A percentile compares a stretch with the other conserved stretches of the same genome.
Conservation (phyloP, 2,797 vertebrate genomes). For the Arnoldichthys spilopterus region DNA sequence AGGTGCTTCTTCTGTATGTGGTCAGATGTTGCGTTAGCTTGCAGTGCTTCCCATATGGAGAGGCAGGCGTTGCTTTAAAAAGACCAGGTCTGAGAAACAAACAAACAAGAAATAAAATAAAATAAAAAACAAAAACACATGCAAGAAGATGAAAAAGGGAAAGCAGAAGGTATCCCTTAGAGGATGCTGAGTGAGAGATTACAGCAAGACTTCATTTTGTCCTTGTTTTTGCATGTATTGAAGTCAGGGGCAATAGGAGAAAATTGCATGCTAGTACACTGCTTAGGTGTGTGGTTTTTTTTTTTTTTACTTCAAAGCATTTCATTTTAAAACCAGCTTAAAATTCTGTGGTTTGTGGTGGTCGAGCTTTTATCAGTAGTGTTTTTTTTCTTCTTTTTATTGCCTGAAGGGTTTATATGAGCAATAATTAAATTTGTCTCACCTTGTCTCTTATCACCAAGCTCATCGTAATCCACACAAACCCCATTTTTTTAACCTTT, state of each 20-base stretch:
- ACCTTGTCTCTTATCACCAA: constrained; percentile 23
- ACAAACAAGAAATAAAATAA: background rate
- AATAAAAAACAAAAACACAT: background rate
- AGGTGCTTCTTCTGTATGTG: background rate
- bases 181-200: background rate
- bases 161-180: background rate
- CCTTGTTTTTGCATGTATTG: constrained; percentile 17
- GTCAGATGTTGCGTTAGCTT: background rate
- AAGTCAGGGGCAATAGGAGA: background rate
- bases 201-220: background rate
- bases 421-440: constrained; percentile 24
- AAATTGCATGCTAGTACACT: constrained; percentile 21
- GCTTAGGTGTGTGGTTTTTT: background rate
- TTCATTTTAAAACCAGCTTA: constrained; percentile 34
- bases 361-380: constrained; percentile 28
- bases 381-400: constrained; percentile 24
- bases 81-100: background rate
- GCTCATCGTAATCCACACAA: background rate
- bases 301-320: constrained; percentile 29
- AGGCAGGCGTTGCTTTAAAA: background rate
- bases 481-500: background rate
- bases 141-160: background rate
- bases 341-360: constrained; percentile 26
- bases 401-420: constrained; percentile 24
- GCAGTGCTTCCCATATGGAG: background rate